Conservation (phyloP, 2,113 vertebrate genomes). For the Muntiacus reevesi region DNA sequence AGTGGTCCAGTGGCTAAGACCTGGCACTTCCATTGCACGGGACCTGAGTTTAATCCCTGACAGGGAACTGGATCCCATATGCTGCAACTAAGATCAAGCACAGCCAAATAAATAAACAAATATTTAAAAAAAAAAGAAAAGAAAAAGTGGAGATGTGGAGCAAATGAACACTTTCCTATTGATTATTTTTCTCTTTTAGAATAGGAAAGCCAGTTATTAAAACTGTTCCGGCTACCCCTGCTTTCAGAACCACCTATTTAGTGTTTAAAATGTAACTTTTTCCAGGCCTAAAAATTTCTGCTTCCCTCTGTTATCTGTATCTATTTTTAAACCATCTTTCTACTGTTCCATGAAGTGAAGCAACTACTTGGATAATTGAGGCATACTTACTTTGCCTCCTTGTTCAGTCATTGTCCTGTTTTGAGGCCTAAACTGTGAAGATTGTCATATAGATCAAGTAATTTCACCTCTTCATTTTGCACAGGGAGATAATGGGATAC, state of each 20-base stretch:
- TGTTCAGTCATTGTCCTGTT: neutral
- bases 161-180: neutral
- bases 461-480: neutral
- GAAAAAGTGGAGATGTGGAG: neutral
- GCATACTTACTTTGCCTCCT: neutral
- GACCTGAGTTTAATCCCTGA: neutral
- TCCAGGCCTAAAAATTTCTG: neutral
- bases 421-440: neutral
- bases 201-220: neutral
- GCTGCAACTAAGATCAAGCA: neutral
- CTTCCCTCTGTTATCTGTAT: neutral
- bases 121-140: neutral
- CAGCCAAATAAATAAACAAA: neutral
- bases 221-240: neutral
- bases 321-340: neutral
- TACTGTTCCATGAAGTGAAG: neutral
- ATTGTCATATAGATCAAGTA: neutral
- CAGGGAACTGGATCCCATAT: neutral
- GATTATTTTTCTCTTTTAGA: neutral
- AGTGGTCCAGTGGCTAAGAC: neutral
- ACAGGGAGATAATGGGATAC: neutral
- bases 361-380: neutral
- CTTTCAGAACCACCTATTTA: neutral
- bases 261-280: neutral
- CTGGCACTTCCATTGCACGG: neutral